Conservation (phyloP, 35 echinoderm and acorn worm genomes). For the Holothuria glaberrima region DNA sequence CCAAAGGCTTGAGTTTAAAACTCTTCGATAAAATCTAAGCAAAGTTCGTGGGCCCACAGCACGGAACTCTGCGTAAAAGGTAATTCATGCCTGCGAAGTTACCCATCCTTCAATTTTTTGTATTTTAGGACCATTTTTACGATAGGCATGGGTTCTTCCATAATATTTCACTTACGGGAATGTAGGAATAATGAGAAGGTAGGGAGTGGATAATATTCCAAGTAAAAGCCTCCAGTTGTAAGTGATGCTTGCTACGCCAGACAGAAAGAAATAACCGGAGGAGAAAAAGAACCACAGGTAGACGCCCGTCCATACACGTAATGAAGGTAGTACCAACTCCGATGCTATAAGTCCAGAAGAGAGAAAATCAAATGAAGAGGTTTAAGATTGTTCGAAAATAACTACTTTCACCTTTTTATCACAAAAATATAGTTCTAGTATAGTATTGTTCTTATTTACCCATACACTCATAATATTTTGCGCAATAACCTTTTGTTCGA, state of each 20-base stretch:
- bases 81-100: too few species aligned
- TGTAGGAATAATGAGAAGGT: neutral
- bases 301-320: neutral
- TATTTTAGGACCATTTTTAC: too few species aligned
- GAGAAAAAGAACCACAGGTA: conserved; percentile 25
- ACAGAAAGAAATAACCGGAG: conserved; percentile 19
- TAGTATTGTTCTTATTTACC: too few species aligned
- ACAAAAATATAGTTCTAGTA: too few species aligned
- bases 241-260: neutral
- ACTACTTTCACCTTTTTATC: too few species aligned
- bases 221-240: conserved; percentile 14
- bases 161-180: conserved; percentile 1
- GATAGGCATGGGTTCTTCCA: neutral
- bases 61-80: too few species aligned
- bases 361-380: neutral
- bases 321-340: neutral
- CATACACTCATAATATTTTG: too few species aligned
- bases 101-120: too few species aligned
- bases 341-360: neutral
- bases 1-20: too few species aligned
- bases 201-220: neutral
- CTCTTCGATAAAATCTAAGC: too few species aligned
- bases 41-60: too few species aligned
- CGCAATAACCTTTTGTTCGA: too few species aligned
- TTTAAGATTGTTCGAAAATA: neutral